These are phyloP conservation scores for Pyrocephalus nanus DNA, from an alignment of 2,797 vertebrate genomes.

Conservation along the genomic window DNA sequence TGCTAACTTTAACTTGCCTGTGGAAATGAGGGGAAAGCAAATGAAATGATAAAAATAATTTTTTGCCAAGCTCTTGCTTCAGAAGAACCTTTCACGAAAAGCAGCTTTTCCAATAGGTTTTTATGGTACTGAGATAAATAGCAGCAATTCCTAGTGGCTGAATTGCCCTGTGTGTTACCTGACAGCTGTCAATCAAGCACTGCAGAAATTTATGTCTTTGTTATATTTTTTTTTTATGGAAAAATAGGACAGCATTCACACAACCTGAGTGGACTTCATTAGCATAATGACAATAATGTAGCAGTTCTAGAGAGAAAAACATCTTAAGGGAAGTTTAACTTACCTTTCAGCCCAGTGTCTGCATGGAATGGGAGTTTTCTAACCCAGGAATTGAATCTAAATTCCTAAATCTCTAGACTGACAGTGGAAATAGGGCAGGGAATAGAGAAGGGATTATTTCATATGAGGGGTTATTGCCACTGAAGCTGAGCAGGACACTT, in stretches of 20 bases:
- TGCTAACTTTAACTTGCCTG: neutral
- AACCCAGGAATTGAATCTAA: neutral
- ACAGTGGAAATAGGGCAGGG: neutral
- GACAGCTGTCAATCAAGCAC: slow-evolving; percentile 3
- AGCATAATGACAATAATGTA: neutral
- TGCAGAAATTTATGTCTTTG: neutral
- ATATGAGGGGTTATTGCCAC: neutral
- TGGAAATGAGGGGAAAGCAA: neutral
- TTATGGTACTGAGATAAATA: neutral
- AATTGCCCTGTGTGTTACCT: neutral
- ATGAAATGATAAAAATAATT: neutral
- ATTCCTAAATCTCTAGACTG: neutral
- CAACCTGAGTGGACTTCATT: neutral
- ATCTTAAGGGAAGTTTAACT: neutral
- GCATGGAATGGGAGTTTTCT: neutral
- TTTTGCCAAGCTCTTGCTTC: neutral
- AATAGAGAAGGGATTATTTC: neutral
- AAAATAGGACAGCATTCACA: neutral
- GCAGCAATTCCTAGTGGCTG: neutral
- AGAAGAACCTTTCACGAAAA: neutral
- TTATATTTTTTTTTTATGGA: neutral
- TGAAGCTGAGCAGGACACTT: neutral
- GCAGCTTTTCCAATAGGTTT: neutral
- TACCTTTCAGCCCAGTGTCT: neutral
- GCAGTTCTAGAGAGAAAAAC: neutral